Conservation (phyloP, 2,888 invertebrate species). For the Habrosyne pyritoides region DNA sequence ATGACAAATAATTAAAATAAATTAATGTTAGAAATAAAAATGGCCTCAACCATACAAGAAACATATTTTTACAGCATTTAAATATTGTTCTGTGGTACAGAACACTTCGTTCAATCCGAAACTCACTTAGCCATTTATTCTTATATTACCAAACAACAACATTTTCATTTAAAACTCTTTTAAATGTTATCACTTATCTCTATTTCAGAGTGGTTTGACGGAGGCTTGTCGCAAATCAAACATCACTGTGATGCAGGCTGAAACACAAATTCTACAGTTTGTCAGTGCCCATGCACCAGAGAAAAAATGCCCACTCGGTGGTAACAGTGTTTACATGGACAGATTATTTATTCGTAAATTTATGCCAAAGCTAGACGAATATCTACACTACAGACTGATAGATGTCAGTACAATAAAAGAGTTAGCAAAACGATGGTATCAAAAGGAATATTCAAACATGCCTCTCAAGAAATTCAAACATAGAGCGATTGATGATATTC, state of each 20-base stretch:
- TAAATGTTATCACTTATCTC: conserved; percentile 8
- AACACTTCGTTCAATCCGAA: no score
- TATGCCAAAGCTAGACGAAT: conserved; percentile 90
- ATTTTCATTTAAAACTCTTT: no score
- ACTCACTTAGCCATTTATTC: no score
- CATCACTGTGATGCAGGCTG: conserved; percentile 86
- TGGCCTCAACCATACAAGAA: no score
- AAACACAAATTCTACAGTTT: conserved; percentile 88
- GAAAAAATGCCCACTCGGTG: conserved; percentile 90
- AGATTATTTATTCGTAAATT: conserved; percentile 90
- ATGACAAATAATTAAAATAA: no score
- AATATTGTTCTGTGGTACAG: no score
- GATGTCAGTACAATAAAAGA: conserved; percentile 97
- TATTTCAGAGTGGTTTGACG: conserved; percentile 90
- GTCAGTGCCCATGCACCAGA: conserved; percentile 82
- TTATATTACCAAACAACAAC: no score
- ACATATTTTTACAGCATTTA: no score
- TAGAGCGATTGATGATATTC: conserved; percentile 92
- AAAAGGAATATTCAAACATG: conserved; percentile 76
- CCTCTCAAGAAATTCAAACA: conserved; percentile 87
- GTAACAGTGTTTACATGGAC: conserved; percentile 95
- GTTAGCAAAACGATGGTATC: conserved; percentile 90
- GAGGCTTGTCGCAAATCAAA: conserved; percentile 88
- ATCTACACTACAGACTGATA: conserved; percentile 95
- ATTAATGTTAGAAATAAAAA: no score